These are phyloP conservation scores for Catagonus wagneri DNA, from an alignment of 2,113 vertebrate genomes.

Conservation along the genomic window DNA sequence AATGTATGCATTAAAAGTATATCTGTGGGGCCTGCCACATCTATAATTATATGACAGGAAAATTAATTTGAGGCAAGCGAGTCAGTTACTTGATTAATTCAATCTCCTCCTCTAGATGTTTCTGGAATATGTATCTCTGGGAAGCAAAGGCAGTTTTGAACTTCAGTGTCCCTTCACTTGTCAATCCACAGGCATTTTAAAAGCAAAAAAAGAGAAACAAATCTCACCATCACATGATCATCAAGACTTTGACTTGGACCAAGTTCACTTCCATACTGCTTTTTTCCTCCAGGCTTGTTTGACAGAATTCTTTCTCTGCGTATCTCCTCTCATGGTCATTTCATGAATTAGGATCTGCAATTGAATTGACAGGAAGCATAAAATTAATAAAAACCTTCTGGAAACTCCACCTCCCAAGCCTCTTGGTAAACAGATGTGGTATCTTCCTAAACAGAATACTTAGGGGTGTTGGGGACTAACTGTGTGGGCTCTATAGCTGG, in stretches of 20 bases:
- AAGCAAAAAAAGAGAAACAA: neutral
- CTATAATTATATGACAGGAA: neutral
- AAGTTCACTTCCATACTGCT: neutral
- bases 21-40: neutral
- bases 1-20: neutral
- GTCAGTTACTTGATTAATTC: neutral
- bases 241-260: neutral
- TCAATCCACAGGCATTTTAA: neutral
- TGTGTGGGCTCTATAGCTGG: neutral
- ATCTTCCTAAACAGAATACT: neutral
- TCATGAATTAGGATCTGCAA: neutral
- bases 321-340: neutral
- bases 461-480: neutral
- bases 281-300: neutral
- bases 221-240: neutral
- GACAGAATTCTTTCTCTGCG: neutral
- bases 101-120: constrained; percentile 25
- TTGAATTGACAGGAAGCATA: neutral
- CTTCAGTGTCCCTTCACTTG: neutral
- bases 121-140: constrained; percentile 3
- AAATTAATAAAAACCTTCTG: neutral
- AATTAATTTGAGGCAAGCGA: neutral
- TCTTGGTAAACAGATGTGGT: neutral
- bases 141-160: neutral
- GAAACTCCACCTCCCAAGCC: neutral